phyloP scores from a whole-genome alignment of 2,797 vertebrate genomes.

The Bradypodion ventrale region DNA sequence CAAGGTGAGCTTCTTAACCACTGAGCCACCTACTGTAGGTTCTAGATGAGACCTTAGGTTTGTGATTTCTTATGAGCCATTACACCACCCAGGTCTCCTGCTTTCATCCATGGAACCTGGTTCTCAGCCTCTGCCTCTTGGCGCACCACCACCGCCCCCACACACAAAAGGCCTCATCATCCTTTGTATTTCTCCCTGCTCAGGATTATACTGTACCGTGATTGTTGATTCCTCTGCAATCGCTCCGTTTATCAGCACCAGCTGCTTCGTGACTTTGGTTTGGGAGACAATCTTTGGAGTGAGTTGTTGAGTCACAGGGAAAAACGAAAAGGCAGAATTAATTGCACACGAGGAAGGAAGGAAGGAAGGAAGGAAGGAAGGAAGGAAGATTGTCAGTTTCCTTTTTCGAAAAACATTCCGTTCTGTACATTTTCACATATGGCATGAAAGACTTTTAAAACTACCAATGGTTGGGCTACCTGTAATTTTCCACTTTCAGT shows the following conservation, averaged over 20 bases:
- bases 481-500: background rate
- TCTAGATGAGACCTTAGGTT: too few relatives aligned
- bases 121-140: background rate
- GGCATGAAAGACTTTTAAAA: too few relatives aligned
- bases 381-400: background rate
- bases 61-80: background rate
- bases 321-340: background rate
- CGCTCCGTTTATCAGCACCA: constrained; percentile 65
- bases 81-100: background rate
- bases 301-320: background rate
- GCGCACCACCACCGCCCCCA: background rate
- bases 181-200: too few relatives aligned
- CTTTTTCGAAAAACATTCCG: background rate
- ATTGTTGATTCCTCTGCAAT: constrained; percentile 69
- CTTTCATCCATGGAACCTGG: too few relatives aligned
- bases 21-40: too few relatives aligned
- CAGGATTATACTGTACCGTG: constrained; percentile 57
- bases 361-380: background rate
- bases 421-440: background rate
- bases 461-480: background rate
- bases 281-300: constrained; percentile 70
- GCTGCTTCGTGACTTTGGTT: constrained; percentile 67
- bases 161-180: background rate
- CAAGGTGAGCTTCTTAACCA: too few relatives aligned
- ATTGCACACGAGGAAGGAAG: too few relatives aligned